Base-by-base conservation (phyloP, 2,113 vertebrate genomes). In the Tragelaphus strepsiceros region DNA sequence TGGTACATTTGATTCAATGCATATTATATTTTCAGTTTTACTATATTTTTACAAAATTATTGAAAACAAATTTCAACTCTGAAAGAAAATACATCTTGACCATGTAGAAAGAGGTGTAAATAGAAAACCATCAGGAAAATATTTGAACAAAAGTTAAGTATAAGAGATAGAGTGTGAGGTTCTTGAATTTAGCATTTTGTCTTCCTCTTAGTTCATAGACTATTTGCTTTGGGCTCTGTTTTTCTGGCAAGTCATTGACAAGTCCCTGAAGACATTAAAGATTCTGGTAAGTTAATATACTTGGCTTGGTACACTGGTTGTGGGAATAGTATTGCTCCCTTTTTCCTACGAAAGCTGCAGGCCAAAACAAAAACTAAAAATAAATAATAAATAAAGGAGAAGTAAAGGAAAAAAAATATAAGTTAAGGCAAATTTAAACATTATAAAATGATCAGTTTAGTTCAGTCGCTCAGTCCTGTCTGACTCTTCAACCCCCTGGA, bases 211-310 rank as follows among this genome's bases (percentile, higher is more conserved):
- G 71, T 77, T 88, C n/a, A 81, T 1, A 95, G 24, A 8, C 53
- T 87, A 4, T 97, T 96, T 95, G 22, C 21, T 95, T 97, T 85
- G 46, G 49, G 12, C 89, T 88, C 32, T 80, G 14, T 95, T 92
- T 95, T 94, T 28, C 80, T 67, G 43, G 56, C 19, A 96, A 96
- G 88, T 96, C 83, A 93, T 85, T 95, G 39, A 95, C 43, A 96
- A 32, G 3, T 95, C 59, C 59, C 61, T 32, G 77, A 61, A 96
- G 90, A 82, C 26, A 88, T 67, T 67, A 81, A 74, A 24, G 14
- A 61, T 95, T 95, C 90, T 92, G 51, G 19, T 96, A 97, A 94
- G 56, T 95, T 90, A 92, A 80, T 71, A 61, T 91, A 39, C 28
- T 98, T 95, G 94, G 39, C 81, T 90, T 77, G 19, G 84, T 88